These are phyloP conservation scores for Micromesistius poutassou DNA, from an alignment of 2,797 vertebrate species.

Conservation along the genomic window DNA sequence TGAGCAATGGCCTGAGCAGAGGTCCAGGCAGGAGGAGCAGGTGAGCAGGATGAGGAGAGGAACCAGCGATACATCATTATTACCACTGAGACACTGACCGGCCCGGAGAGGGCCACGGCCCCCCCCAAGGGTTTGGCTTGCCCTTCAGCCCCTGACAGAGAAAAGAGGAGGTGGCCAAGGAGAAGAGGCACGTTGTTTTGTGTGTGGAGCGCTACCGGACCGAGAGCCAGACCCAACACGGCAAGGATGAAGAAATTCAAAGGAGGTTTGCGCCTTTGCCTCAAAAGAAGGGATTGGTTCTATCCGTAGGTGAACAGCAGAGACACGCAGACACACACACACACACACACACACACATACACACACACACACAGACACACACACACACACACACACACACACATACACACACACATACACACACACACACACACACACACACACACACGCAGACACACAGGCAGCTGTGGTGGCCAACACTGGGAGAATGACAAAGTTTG, in stretches of 20 bases:
- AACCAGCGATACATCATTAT: too few species aligned
- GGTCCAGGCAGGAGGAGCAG: neutral
- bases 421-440: conserved; percentile 5
- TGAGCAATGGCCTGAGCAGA: neutral
- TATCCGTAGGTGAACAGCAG: conserved; percentile 46
- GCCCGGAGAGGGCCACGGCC: neutral
- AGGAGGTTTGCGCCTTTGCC: conserved; percentile 46
- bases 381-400: conserved; percentile 16
- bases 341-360: conserved; percentile 37
- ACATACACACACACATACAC: conserved; percentile 17
- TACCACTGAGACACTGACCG: neutral
- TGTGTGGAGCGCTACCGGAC: too few species aligned
- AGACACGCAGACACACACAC: conserved; percentile 37
- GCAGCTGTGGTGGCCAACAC: neutral
- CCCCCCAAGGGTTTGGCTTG: too few species aligned
- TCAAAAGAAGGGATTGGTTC: conserved; percentile 62
- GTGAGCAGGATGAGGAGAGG: conserved; percentile 1
- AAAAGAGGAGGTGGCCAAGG: too few species aligned
- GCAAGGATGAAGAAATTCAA: conserved; percentile 70
- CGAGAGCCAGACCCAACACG: conserved; percentile 28
- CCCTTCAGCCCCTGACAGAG: too few species aligned
- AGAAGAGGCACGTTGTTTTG: too few species aligned
- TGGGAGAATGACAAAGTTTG: neutral
- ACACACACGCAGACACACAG: neutral
- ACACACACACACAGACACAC: conserved; percentile 39